phyloP scores from a whole-genome alignment of 2,888 invertebrate genomes.

The Proisotoma minuta region DNA sequence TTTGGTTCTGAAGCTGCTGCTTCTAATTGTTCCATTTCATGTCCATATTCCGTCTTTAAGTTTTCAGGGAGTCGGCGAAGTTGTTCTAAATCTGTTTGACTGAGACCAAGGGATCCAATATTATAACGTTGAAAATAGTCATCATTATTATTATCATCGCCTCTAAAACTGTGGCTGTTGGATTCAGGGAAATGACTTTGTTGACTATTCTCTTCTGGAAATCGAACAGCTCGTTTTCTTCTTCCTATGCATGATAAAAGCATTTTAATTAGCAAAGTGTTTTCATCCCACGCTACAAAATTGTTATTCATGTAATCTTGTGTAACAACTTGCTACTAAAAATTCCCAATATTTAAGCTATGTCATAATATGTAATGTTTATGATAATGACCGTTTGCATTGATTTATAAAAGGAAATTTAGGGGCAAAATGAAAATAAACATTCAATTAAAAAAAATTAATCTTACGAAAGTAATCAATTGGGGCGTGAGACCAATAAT shows the following conservation, averaged over 20 bases:
- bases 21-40: conserved; percentile 29
- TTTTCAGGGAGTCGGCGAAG: conserved; percentile 19
- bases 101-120: conserved; percentile 16
- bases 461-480: conserved; percentile 7
- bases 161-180: no score
- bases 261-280: no score
- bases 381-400: no score
- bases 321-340: no score
- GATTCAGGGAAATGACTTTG: conserved; percentile 1
- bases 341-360: no score
- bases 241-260: no score
- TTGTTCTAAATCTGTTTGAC: conserved; percentile 25
- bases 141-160: not conserved
- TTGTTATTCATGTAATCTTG: no score
- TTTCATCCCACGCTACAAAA: no score
- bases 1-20: conserved; percentile 37
- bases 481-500: conserved; percentile 7
- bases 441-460: no score
- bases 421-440: no score
- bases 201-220: conserved; percentile 21
- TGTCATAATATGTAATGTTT: no score
- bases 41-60: conserved; percentile 22
- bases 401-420: no score
- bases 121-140: conserved; percentile 12
- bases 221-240: conserved; percentile 22